These are phyloP conservation scores for Dioctria linearis DNA, from an alignment of 2,888 invertebrate genomes.

Conservation along the genomic window DNA sequence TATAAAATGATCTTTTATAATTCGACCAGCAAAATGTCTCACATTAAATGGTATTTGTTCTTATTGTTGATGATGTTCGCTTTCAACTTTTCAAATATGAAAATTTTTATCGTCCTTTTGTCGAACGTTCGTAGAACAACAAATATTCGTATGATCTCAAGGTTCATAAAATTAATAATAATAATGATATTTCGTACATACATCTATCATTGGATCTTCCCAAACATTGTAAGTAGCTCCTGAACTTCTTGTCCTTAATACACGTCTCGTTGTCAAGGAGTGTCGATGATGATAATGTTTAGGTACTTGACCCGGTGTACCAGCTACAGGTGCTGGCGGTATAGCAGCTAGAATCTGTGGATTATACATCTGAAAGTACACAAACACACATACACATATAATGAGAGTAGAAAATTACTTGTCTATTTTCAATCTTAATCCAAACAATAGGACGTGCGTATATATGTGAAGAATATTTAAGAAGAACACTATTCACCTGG, in stretches of 20 bases:
- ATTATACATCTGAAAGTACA: constrained; percentile 31
- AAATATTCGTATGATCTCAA: no score
- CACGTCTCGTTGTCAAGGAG: constrained; percentile 68
- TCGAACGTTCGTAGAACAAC: no score
- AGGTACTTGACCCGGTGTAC: constrained; percentile 60
- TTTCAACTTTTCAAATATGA: no score
- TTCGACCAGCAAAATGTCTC: no score
- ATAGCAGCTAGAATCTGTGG: constrained; percentile 49
- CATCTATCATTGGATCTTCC: constrained; percentile 71
- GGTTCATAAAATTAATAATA: no score
- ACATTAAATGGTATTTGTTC: no score
- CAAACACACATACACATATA: background rate
- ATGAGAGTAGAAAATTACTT: background rate
- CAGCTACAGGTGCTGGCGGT: constrained; percentile 35
- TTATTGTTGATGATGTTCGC: no score
- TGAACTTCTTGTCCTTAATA: constrained; percentile 69
- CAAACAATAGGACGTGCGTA: background rate
- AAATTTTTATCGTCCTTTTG: no score
- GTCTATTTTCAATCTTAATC: background rate
- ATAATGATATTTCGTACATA: constrained; percentile 56
- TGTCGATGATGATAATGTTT: constrained; percentile 67
- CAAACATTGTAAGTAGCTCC: constrained; percentile 69
- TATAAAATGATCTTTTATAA: no score
- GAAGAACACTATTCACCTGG: constrained; percentile 63
- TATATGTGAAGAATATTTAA: background rate